Conservation (phyloP, 2,888 invertebrate genomes). For the Stegana nigrithorax region DNA sequence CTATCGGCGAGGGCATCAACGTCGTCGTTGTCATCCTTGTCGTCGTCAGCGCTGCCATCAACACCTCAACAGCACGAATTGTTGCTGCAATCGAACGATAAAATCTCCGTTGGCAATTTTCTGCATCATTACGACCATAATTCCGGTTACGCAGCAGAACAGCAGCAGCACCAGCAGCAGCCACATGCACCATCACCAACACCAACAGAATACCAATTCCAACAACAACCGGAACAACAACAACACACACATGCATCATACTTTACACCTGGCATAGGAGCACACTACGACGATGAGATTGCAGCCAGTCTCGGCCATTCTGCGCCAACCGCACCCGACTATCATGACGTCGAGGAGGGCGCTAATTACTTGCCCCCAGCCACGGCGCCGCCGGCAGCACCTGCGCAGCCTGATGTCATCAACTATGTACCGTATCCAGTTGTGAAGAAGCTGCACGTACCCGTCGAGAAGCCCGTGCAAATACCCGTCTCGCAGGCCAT, state of each 20-base stretch:
- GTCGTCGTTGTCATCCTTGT: constrained; percentile 34
- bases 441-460: constrained; percentile 80
- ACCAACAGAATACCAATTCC: background rate
- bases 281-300: background rate
- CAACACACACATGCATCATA: background rate
- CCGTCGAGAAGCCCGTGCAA: constrained; percentile 77
- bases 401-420: constrained; percentile 69
- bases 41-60: constrained; percentile 37
- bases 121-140: constrained; percentile 58
- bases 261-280: constrained; percentile 16
- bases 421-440: constrained; percentile 75
- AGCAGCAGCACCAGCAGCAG: constrained; percentile 37
- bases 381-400: constrained; percentile 33
- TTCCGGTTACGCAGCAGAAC: constrained; percentile 48
- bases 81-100: constrained; percentile 49
- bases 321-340: constrained; percentile 20
- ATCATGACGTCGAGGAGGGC: constrained; percentile 46
- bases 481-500: constrained; percentile 83
- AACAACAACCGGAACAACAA: constrained; percentile 21
- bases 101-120: constrained; percentile 64
- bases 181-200: constrained; percentile 31
- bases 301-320: background rate
- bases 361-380: constrained; percentile 48
- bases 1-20: constrained; percentile 30
- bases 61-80: constrained; percentile 29